phyloP scores from a whole-genome alignment of 2,113 vertebrate species.

The Melanostigma gelatinosum region DNA sequence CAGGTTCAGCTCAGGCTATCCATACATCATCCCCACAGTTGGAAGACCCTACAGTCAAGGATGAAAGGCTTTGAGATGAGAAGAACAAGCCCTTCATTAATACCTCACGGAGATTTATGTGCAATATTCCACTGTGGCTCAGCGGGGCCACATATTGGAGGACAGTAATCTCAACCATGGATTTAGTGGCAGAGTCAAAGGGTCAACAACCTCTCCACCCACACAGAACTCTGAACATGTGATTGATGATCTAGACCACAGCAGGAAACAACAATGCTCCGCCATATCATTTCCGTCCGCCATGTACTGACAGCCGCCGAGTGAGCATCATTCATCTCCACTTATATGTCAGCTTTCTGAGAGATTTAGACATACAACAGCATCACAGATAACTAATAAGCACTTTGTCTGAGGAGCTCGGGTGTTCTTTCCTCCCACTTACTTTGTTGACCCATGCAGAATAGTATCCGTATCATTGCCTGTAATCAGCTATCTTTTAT shows the following conservation, averaged over 20 bases:
- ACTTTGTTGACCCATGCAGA: neutral
- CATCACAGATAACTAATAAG: neutral
- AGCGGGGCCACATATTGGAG: conserved; percentile 44
- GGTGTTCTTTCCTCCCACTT: neutral
- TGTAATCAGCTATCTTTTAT: neutral
- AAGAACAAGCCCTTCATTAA: conserved; percentile 61
- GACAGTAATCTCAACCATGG: conserved; percentile 58
- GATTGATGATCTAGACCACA: conserved; percentile 18
- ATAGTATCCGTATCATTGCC: neutral
- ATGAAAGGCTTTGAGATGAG: conserved; percentile 60
- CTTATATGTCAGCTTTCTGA: neutral
- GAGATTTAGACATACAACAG: neutral
- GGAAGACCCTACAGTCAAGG: conserved; percentile 51
- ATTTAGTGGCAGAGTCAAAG: conserved; percentile 55
- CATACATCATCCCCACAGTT: conserved; percentile 55
- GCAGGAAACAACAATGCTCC: conserved; percentile 8
- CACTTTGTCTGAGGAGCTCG: neutral
- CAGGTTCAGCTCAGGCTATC: conserved; percentile 45
- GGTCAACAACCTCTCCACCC: conserved; percentile 55
- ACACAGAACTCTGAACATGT: conserved; percentile 18
- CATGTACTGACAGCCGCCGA: neutral
- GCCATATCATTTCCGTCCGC: conserved; percentile 1
- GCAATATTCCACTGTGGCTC: conserved; percentile 63
- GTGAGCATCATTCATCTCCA: neutral
- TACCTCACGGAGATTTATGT: conserved; percentile 68